Conservation (phyloP, 2,888 invertebrate species). For the Amiota minor region DNA sequence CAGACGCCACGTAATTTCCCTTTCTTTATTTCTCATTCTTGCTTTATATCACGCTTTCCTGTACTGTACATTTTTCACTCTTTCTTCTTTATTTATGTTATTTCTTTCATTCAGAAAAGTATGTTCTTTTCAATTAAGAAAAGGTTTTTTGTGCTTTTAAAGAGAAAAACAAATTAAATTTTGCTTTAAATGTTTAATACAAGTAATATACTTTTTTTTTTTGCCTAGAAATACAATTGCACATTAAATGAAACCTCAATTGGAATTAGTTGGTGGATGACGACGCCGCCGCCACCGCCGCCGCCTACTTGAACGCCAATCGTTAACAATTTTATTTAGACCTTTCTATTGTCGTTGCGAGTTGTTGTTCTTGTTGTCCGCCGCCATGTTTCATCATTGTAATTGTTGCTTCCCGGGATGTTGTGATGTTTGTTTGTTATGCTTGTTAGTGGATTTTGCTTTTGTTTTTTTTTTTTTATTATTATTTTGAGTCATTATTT, state of each 20-base stretch:
- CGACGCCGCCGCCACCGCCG: no score
- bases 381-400: not conserved
- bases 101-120: not conserved
- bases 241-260: no score
- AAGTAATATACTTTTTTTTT: no score
- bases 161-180: no score
- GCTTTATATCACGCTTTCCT: not conserved
- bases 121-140: no score
- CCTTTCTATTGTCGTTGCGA: not conserved
- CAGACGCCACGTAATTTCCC: slow-evolving; percentile 47
- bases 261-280: no score
- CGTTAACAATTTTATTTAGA: no score
- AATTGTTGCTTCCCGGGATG: slow-evolving; percentile 25
- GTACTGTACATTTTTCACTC: not conserved
- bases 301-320: no score
- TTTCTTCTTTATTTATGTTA: slow-evolving; percentile 2
- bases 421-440: slow-evolving; percentile 13
- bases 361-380: not conserved
- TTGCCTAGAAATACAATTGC: no score
- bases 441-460: slow-evolving; percentile 40
- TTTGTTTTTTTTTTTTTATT: slow-evolving; percentile 42
- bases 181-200: no score
- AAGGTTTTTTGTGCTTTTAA: no score
- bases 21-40: not conserved
- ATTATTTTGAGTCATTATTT: slow-evolving; percentile 31